Base-by-base conservation (phyloP, 2,113 vertebrate species). In the Mus pahari region DNA sequence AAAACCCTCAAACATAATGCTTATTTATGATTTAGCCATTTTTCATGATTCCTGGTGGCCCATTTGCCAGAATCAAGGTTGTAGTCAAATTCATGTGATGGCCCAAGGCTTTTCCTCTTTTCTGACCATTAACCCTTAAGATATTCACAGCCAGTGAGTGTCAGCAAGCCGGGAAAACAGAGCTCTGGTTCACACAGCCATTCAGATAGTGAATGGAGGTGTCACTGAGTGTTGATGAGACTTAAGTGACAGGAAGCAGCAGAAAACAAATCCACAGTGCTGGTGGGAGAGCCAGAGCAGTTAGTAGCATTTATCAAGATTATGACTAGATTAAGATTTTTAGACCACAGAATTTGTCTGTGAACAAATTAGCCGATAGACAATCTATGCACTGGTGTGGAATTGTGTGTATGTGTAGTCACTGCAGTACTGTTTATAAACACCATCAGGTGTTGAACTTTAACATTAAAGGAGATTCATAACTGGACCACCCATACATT, bases 111-210 rank as follows among this genome's bases (percentile, higher is more conserved):
- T 66, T 91, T 79, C 12, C 3, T 75, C 42, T 78, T 68, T 45
- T 73, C 66, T 94, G 75, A 11, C 86, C 64, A 86, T 79, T 79
- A 91, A 91, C 58, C 39, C 50, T 50, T 48, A 42, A 24, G 81
- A 82, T 42, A 75, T 13, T 74, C 53, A 36, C 9, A 42, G 28
- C 73, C 77, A 71, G 55, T 42, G 73, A 88, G 39, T 84, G 24
- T 81, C 55, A 62, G 42, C 75, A 84, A 28, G 66, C 58, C 62
- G 60, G 75, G 16, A 53, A 36, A 24, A 64, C 3, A 11, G 9
- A 26, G 48, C 50, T 33, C 45, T n/a, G 50, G 86, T 53, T 74
- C 86, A 88, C 3, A 31, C 22, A 28, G 48, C 70, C 55, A 70
- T 91, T 68, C 71, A 50, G 71, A 31, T 79, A 79, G 62, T 64